Conservation (phyloP, 2,888 invertebrate genomes). For the Diaperis boleti region DNA sequence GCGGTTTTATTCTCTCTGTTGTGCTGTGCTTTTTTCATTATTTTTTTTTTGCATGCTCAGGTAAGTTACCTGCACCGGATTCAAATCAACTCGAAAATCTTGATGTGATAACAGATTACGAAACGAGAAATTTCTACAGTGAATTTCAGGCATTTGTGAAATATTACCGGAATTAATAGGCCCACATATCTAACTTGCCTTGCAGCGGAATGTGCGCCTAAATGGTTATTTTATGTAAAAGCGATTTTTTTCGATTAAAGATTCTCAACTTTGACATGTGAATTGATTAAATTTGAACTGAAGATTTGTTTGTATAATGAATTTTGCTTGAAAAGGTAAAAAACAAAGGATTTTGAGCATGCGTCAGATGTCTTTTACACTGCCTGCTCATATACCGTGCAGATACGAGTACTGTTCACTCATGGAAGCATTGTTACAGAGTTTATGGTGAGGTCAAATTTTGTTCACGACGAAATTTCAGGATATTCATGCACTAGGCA, state of each 20-base stretch:
- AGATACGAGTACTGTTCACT: neutral
- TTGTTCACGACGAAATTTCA: neutral
- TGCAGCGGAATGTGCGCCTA: no score
- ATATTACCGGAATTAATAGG: no score
- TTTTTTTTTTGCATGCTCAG: neutral
- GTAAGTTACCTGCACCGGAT: neutral
- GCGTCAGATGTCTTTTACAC: neutral
- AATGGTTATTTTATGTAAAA: no score
- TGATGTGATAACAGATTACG: no score
- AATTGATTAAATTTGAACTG: no score
- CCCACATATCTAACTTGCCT: no score
- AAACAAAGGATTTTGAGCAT: neutral
- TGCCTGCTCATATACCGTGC: neutral
- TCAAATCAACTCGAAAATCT: no score
- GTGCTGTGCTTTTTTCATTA: constrained; percentile 47
- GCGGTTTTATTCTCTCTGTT: constrained; percentile 47
- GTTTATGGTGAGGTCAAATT: neutral
- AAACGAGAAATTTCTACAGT: no score
- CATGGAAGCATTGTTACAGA: neutral
- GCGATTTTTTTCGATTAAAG: no score
- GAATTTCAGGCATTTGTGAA: no score
- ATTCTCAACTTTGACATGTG: no score
- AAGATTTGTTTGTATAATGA: no score
- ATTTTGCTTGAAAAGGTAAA: neutral
- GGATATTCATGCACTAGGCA: neutral